A percentile compares a stretch with the other conserved stretches of the same genome.
Evolutionary conservation across 1,140 invertebrate genomes (phyloP).

Genomic region (Helicorthomorpha holstii): DNA sequence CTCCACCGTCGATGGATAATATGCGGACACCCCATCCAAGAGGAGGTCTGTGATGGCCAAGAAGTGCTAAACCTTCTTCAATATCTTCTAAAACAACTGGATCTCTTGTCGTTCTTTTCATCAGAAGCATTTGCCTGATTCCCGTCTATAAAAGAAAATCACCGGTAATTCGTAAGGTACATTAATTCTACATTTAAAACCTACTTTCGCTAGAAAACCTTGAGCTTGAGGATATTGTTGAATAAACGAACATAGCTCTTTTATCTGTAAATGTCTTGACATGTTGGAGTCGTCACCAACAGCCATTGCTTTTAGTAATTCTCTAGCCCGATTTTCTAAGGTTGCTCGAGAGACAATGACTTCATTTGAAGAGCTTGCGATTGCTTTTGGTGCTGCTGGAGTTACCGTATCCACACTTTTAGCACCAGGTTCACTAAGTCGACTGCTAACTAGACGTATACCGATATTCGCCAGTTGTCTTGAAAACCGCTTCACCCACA

Average conservation of each 20-base stretch:
- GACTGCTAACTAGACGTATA: too few species aligned
- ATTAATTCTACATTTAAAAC: slow-evolving; percentile 9
- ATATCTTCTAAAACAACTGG: slow-evolving; percentile 14
- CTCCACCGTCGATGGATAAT: slow-evolving; percentile 76
- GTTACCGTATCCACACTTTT: too few species aligned
- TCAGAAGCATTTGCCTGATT: slow-evolving; percentile 37
- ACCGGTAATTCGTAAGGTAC: slow-evolving; percentile 1
- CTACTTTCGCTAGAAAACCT: slow-evolving; percentile 47
- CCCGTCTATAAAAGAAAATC: slow-evolving; percentile 33
- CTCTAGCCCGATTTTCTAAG: slow-evolving; percentile 42
- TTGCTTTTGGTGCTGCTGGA: too few species aligned
- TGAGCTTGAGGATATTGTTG: slow-evolving; percentile 51
- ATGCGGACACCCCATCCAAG: slow-evolving; percentile 57
- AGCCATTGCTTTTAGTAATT: slow-evolving; percentile 43
- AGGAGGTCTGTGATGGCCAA: slow-evolving; percentile 53
- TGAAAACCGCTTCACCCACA: too few species aligned
- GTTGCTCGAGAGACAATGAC: background rate
- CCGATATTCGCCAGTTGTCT: too few species aligned
- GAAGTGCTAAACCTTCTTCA: slow-evolving; percentile 45
- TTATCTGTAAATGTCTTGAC: slow-evolving; percentile 38
- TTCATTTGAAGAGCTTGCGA: too few species aligned
- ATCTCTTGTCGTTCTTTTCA: slow-evolving; percentile 19
- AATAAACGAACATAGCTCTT: slow-evolving; percentile 49
- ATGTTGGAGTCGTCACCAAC: slow-evolving; percentile 33
- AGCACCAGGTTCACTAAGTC: too few species aligned